Evolutionary conservation across 2,113 vertebrate species (phyloP), one percentile per base, ranked within the genome.

Genomic region (Tretioscincus oriximinensis): DNA sequence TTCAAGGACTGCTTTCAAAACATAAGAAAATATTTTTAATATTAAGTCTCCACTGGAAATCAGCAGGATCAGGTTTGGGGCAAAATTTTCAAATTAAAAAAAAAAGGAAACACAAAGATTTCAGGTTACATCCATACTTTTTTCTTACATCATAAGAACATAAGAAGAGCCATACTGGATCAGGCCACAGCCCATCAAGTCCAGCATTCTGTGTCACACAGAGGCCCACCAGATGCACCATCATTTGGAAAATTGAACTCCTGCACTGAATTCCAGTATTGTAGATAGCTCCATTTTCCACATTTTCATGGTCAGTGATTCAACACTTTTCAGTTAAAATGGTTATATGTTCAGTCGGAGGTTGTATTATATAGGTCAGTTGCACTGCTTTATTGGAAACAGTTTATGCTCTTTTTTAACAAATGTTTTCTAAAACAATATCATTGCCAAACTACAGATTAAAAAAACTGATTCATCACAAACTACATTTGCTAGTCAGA

Each of bases 201-300:
- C n/a, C n/a, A n/a, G n/a, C n/a, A n/a, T n/a, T n/a, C n/a, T n/a
- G n/a, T n/a, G n/a, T n/a, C n/a, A n/a, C n/a, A n/a, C n/a, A n/a
- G n/a, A n/a, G n/a, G n/a, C n/a, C n/a, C n/a, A n/a, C n/a, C n/a
- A n/a, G n/a, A n/a, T n/a, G n/a, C n/a, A n/a, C n/a, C n/a, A 76
- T 65, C 29, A 26, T 41, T 82, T 29, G 75, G 69, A 77, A 84
- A 65, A 84, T 76, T 67, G 81, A 82, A 60, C 76, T 78, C 35
- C 35, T 41, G 5, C 5, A 41, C 35, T n/a, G 4, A 78, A 80
- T 63, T 60, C 1, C 16, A 54, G 26, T 61, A 73, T 6, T 24
- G 26, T 85, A 81, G 71, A 65, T 21, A 51, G n/a, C 1, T 9
- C 63, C 0, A n/a, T 21, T 35, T 71, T 77, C 67, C 49, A 54